Evolutionary conservation across 2,888 invertebrate genomes (phyloP).

Genomic region (Caradrina clavipalpis): DNA sequence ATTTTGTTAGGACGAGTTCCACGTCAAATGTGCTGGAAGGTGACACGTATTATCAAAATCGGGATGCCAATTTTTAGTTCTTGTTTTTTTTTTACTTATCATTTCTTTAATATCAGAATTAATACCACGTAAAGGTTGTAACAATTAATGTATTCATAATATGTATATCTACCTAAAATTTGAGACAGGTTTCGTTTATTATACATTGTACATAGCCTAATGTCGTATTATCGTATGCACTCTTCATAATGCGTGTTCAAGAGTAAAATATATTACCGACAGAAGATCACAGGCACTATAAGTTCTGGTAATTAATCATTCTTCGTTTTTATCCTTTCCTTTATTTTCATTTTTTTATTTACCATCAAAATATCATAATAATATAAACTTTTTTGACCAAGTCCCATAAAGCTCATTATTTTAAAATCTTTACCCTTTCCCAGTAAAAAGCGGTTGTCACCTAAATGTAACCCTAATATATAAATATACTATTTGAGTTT

Average conservation of each 20-base stretch:
- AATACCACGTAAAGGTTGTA: background rate
- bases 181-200: slow-evolving; percentile 7
- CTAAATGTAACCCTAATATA: too few relatives aligned
- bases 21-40: slow-evolving; percentile 91
- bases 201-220: background rate
- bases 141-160: background rate
- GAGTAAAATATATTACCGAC: background rate
- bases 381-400: background rate
- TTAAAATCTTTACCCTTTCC: background rate
- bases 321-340: background rate
- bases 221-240: slow-evolving; percentile 15
- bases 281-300: background rate
- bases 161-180: slow-evolving; percentile 1
- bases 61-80: slow-evolving; percentile 73
- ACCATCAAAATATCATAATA: background rate
- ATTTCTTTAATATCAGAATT: slow-evolving; percentile 6
- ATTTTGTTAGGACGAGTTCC: slow-evolving; percentile 84
- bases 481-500: too few relatives aligned
- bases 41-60: slow-evolving; percentile 90
- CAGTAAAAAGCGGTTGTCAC: too few relatives aligned
- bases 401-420: background rate
- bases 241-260: slow-evolving; percentile 17
- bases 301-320: background rate
- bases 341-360: background rate
- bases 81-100: slow-evolving; percentile 16